Evolutionary conservation across 2,888 invertebrate species (phyloP).

Genomic region (Mesochorus sp.): DNA sequence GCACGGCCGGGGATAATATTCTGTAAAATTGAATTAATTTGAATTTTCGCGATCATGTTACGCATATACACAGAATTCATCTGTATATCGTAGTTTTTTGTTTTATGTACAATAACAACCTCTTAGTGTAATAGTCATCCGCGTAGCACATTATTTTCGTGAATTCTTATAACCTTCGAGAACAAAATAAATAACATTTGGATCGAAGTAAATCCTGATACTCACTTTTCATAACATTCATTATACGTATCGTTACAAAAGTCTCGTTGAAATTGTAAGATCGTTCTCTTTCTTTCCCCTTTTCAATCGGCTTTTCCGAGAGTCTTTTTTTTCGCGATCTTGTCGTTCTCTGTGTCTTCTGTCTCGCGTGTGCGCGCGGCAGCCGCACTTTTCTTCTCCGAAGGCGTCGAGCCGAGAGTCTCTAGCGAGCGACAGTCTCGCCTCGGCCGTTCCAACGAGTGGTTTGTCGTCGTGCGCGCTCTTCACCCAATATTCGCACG

Average conservation of each 20-base stretch:
- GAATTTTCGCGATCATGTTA: too few relatives aligned
- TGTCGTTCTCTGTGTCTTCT: slow-evolving; percentile 11
- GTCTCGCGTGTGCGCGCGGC: slow-evolving; percentile 39
- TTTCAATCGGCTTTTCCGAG: background rate
- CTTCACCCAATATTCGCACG: background rate
- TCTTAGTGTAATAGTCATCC: too few relatives aligned
- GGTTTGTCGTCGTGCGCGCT: slow-evolving; percentile 22
- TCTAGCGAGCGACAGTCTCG: slow-evolving; percentile 58
- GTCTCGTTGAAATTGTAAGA: background rate
- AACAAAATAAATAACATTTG: too few relatives aligned
- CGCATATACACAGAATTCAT: too few relatives aligned
- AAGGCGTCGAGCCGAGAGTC: slow-evolving; percentile 20
- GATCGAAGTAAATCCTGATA: too few relatives aligned
- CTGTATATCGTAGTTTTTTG: too few relatives aligned
- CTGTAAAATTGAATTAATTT: too few relatives aligned
- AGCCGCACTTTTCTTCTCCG: slow-evolving; percentile 36
- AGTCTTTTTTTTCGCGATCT: background rate
- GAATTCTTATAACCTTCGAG: too few relatives aligned
- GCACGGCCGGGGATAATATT: too few relatives aligned
- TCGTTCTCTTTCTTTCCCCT: background rate
- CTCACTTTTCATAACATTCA: too few relatives aligned
- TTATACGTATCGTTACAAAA: background rate
- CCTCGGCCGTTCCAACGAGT: slow-evolving; percentile 55
- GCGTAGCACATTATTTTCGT: too few relatives aligned
- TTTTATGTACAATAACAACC: too few relatives aligned